phyloP scores from a whole-genome alignment of 2,113 vertebrate genomes.

The Tachycineta bicolor region DNA sequence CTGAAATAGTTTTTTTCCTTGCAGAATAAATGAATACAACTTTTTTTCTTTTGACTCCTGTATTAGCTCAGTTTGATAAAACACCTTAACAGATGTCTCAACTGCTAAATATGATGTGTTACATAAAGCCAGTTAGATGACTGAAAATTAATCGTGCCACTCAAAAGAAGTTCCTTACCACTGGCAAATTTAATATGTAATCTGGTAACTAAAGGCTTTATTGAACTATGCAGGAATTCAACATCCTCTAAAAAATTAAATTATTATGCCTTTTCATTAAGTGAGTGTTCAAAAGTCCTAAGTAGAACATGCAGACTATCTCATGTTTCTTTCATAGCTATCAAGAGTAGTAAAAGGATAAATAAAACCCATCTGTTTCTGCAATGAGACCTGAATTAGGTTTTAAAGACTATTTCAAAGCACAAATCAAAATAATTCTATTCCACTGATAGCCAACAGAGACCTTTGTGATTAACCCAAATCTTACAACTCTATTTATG shows the following conservation, averaged over 20 bases:
- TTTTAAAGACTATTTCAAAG: not conserved
- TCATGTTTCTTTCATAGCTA: conserved; percentile 8
- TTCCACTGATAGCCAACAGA: not conserved
- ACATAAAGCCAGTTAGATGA: not conserved
- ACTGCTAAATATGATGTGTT: not conserved
- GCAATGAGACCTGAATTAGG: not conserved
- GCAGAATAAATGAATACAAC: not conserved
- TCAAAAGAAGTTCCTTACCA: conserved; percentile 14
- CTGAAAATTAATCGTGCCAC: not conserved
- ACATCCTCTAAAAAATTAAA: conserved; percentile 3
- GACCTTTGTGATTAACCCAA: not conserved
- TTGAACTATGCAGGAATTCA: conserved; percentile 20
- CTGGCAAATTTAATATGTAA: conserved; percentile 30
- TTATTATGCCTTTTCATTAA: conserved; percentile 9
- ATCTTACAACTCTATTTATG: not conserved
- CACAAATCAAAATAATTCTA: not conserved
- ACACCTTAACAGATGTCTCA: not conserved
- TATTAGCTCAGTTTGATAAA: conserved; percentile 34
- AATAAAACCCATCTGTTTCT: conserved; percentile 6
- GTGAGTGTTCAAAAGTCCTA: not conserved
- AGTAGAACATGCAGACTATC: not conserved
- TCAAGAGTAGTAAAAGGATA: not conserved
- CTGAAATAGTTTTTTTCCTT: not conserved
- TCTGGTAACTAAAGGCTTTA: not conserved
- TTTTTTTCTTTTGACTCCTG: not conserved